Base-by-base conservation (phyloP, 2,113 vertebrate species). In the Phasianus colchicus region DNA sequence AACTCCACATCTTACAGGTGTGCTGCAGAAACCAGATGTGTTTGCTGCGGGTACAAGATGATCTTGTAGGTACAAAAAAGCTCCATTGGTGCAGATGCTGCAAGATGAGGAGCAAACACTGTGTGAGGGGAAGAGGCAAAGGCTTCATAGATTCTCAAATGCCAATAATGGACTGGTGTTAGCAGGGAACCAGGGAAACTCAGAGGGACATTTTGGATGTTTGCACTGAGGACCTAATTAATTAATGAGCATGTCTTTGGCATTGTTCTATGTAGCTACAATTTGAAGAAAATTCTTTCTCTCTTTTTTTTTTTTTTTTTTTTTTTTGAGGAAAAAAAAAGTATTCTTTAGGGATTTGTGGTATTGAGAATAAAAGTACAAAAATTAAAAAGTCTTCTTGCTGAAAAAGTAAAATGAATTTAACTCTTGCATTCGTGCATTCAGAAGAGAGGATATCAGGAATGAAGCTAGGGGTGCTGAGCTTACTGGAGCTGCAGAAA, bases 281-380 rank as follows among this genome's bases (percentile, higher is more conserved):
- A 83, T 81, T 72, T 90, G 69, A 94, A 93, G 80, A 95, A 83
- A 94, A 93, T 83, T 71, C 6, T 78, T 48, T 67, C 19, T 93
- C 75, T 81, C 86, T 92, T 58, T 20, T 19, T 58, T 58, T 93
- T 79, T 92, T 57, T 20, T 11, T n/a, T 57, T 43, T 92, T 79
- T 84, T 90, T 90, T 95, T 52, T 13, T 79, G 63, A 24, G n/a
- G n/a, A 92, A 52, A 3, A 52, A 86, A 93, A 74, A 69, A 72
- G 42, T 6, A 55, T 22, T 55, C 84, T 58, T 42, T 34, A 24
- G 86, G 77, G 95, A 79, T 30, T 19, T 85, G 91, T 84, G 73
- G 92, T 61, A 72, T 48, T 93, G 81, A 45, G 21, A 42, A 83
- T 82, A 72, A 47, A 47, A 73, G 13, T 19, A 18, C 21, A 60